Percentiles rank a stretch among this genome's conserved stretches.
Evolutionary conservation across 35 echinoderm and acorn worm genomes (phyloP).

Genomic region (Amphiura filiformis): DNA sequence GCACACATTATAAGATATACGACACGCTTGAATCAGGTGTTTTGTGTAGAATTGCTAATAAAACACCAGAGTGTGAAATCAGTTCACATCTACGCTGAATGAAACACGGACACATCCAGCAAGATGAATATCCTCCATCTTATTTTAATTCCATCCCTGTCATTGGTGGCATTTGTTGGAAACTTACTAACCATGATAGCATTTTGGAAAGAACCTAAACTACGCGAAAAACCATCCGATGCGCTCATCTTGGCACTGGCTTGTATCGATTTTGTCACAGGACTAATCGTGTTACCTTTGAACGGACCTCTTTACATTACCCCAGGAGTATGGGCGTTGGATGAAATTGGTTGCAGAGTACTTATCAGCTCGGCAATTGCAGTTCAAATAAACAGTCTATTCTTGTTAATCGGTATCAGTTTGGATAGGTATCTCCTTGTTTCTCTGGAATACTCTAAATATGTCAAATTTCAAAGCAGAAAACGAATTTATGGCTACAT

Average conservation of each 20-base stretch:
- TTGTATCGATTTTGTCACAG: neutral
- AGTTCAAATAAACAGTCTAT: neutral
- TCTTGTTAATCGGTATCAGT: conserved; percentile 2
- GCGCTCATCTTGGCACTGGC: neutral
- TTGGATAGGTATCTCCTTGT: conserved; percentile 13
- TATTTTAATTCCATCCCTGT: no score
- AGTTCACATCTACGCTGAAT: no score
- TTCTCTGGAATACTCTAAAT: neutral
- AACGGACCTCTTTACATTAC: neutral
- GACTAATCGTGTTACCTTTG: neutral
- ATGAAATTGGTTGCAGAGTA: neutral
- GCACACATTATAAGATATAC: no score
- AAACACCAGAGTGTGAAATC: no score
- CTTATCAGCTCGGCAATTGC: neutral
- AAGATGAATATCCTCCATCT: no score
- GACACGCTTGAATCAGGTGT: no score
- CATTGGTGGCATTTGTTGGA: no score
- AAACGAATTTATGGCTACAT: neutral
- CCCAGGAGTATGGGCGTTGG: neutral
- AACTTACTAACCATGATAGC: no score
- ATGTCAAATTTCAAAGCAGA: neutral
- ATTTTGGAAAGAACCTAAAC: neutral
- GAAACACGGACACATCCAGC: no score
- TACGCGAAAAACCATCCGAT: neutral
- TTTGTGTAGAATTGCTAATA: no score